Base-by-base conservation (phyloP, 2,113 vertebrate genomes). In the Noturus placidus region DNA sequence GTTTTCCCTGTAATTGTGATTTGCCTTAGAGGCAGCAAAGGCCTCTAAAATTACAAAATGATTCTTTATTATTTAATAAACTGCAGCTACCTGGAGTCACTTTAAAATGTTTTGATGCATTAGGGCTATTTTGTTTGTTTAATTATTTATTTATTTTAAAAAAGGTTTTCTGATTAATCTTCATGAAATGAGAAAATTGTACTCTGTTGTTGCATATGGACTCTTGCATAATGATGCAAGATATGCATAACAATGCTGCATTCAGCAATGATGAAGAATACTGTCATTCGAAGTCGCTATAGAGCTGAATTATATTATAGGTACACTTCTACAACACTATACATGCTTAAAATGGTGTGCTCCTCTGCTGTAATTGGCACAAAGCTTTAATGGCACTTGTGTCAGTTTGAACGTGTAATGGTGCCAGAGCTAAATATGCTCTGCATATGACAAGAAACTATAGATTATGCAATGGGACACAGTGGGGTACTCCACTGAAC, bases 401-500 rank as follows among this genome's bases (percentile, higher is more conserved):
- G 79, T 87, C 61, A 30, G 54, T 25, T 67, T 11, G 11, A 59
- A 87, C 35, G 30, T 46, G 30, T 15, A 30, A 65, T 25, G 27
- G 38, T n/a, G 57, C 25, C 67, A 78, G 27, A 25, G 42, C 54
- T 30, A 74, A 54, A 20, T 46, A 65, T 42, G 22, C 50, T 79
- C 46, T 42, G 20, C 50, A 80, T 85, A 42, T 82, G 83, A 38
- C 52, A 56, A 30, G 61, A 63, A 85, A 59, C 42, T 89, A 78
- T 79, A 89, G 88, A 50, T 89, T 83, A 82, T 65, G 61, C 78
- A 83, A 88, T 61, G 70, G 85, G 46, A 50, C 85, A 82, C 90
- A 85, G 84, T 83, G 78, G 84, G 82, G 22, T 30, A 19, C 67
- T 81, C 74, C 42, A 84, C 25, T n/a, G 72, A 86, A 82, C 90